A percentile compares a stretch with the other conserved stretches of the same genome.
These are phyloP conservation scores for Ammodytes dubius DNA, from an alignment of 2,113 vertebrate species.

Conservation along the genomic window DNA sequence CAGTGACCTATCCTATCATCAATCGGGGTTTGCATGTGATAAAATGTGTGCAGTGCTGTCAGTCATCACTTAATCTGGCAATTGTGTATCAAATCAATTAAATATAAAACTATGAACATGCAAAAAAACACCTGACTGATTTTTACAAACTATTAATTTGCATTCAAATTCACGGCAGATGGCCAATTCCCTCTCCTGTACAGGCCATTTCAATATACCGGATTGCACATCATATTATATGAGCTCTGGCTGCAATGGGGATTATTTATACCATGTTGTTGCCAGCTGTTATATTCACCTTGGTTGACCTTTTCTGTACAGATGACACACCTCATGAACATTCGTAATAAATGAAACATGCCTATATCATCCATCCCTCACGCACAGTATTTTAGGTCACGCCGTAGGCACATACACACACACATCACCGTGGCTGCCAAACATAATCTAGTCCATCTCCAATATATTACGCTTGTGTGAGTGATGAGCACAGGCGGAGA, in stretches of 20 bases:
- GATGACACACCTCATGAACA: slow-evolving; percentile 55
- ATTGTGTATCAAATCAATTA: slow-evolving; percentile 8
- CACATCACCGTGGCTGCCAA: slow-evolving; percentile 28
- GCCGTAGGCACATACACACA: slow-evolving; percentile 13
- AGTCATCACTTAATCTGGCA: slow-evolving; percentile 12
- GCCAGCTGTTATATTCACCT: slow-evolving; percentile 68
- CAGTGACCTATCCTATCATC: neutral
- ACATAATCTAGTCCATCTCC: slow-evolving; percentile 61
- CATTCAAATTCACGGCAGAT: slow-evolving; percentile 64
- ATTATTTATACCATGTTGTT: slow-evolving; percentile 65
- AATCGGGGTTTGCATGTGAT: slow-evolving; percentile 11
- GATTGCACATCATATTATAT: slow-evolving; percentile 42
- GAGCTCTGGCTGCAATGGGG: slow-evolving; percentile 36
- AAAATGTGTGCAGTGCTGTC: neutral
- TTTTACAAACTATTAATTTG: slow-evolving; percentile 42
- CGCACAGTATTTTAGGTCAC: slow-evolving; percentile 13
- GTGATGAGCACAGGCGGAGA: slow-evolving; percentile 59
- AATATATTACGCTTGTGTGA: slow-evolving; percentile 57
- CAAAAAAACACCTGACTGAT: slow-evolving; percentile 22
- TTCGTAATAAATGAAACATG: slow-evolving; percentile 60
- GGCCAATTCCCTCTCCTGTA: slow-evolving; percentile 58
- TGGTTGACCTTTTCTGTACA: slow-evolving; percentile 62
- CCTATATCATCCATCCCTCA: slow-evolving; percentile 27
- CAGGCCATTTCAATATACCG: slow-evolving; percentile 56
- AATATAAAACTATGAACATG: slow-evolving; percentile 16